Conservation (phyloP, 2,888 invertebrate species). For the Cephonodes hylas region DNA sequence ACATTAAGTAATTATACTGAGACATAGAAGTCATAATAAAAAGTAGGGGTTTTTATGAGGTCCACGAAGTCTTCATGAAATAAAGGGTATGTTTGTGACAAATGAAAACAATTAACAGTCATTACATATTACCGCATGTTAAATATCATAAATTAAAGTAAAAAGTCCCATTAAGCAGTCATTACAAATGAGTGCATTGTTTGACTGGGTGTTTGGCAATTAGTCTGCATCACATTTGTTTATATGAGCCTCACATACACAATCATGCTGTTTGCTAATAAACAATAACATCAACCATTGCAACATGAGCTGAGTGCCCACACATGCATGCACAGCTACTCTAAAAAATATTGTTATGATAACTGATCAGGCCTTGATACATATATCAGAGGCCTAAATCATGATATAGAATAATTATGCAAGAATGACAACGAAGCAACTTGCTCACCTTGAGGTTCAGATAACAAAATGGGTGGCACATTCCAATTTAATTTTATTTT, state of each 20-base stretch:
- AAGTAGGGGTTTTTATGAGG: no score
- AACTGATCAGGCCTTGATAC: slow-evolving; percentile 25
- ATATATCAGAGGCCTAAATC: slow-evolving; percentile 22
- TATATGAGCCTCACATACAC: not conserved
- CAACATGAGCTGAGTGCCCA: not conserved
- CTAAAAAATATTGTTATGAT: slow-evolving; percentile 16
- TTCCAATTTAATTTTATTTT: slow-evolving; percentile 29
- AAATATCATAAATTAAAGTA: not conserved
- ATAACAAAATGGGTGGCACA: slow-evolving; percentile 69
- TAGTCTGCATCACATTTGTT: not conserved
- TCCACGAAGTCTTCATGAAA: no score
- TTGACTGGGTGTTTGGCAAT: not conserved
- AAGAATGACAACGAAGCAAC: slow-evolving; percentile 23
- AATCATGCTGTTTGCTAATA: slow-evolving; percentile 16
- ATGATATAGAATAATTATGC: slow-evolving; percentile 24
- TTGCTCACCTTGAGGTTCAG: slow-evolving; percentile 64
- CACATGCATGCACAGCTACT: slow-evolving; percentile 18
- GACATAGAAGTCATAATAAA: no score
- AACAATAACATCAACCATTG: slow-evolving; percentile 26
- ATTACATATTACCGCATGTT: not conserved
- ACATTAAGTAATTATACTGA: no score
- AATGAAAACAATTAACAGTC: not conserved
- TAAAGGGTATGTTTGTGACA: no score
- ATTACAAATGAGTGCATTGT: not conserved
- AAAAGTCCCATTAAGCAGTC: not conserved